Conservation (phyloP, 2,113 vertebrate species). For the Protomyctophum bolini region DNA sequence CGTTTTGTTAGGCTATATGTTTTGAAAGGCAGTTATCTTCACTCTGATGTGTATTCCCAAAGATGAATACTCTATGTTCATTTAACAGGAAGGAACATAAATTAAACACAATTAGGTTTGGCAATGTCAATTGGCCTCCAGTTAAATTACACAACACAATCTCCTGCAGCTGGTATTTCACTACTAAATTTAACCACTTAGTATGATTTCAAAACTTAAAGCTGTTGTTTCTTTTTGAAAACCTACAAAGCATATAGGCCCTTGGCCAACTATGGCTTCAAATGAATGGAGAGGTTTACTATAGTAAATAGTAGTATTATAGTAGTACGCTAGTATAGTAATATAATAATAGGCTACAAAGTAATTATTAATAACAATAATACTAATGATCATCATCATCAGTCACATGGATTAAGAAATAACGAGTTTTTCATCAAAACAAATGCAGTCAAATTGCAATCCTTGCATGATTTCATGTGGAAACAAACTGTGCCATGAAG, state of each 20-base stretch:
- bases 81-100: slow-evolving; percentile 22
- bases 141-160: slow-evolving; percentile 31
- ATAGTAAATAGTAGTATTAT: not conserved
- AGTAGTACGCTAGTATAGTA: too few species aligned
- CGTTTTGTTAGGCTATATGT: slow-evolving; percentile 32
- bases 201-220: slow-evolving; percentile 27
- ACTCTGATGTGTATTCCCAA: slow-evolving; percentile 1
- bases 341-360: too few species aligned
- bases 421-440: not conserved
- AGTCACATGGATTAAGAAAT: not conserved
- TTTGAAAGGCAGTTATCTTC: not conserved
- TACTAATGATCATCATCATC: not conserved
- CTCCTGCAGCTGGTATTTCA: slow-evolving; percentile 19
- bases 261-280: slow-evolving; percentile 5
- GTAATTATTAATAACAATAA: too few species aligned
- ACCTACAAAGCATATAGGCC: not conserved
- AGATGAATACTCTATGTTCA: slow-evolving; percentile 2
- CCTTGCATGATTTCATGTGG: slow-evolving; percentile 3
- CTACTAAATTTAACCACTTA: slow-evolving; percentile 35
- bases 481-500: slow-evolving; percentile 14
- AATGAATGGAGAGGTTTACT: not conserved
- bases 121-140: slow-evolving; percentile 22
- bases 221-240: not conserved
- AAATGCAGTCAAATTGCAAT: not conserved
- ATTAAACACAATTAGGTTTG: slow-evolving; percentile 35